Conservation (phyloP, 2,113 vertebrate species). For the Pteruthius melanotis region DNA sequence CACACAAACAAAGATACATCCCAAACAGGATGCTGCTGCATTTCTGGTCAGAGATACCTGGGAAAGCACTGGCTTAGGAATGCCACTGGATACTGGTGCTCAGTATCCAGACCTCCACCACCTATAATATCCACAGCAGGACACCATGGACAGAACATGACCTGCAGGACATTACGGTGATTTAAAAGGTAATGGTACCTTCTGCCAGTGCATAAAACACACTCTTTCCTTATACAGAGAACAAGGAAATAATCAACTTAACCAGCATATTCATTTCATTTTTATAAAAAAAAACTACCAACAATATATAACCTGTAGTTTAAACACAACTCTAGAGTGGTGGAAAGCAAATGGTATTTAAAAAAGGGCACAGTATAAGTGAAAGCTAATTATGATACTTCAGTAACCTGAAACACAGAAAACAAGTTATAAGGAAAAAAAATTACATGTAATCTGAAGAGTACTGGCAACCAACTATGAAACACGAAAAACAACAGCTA, state of each 20-base stretch:
- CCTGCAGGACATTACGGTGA: background rate
- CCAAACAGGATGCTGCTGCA: background rate
- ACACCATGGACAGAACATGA: background rate
- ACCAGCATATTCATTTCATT: background rate
- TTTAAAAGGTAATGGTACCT: background rate
- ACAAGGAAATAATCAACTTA: background rate
- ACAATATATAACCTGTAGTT: background rate
- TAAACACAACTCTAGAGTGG: background rate
- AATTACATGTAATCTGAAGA: background rate
- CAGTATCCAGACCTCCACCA: background rate
- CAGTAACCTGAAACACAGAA: background rate
- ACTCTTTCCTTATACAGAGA: background rate
- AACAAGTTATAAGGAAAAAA: background rate
- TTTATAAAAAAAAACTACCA: background rate
- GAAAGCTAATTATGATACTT: background rate
- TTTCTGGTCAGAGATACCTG: background rate
- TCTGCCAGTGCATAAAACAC: background rate
- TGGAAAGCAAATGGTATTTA: background rate
- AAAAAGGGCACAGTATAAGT: background rate
- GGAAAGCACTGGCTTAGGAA: background rate
- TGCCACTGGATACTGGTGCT: no score
- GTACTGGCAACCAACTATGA: background rate
- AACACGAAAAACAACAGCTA: background rate
- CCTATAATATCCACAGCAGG: background rate
- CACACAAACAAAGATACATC: background rate